Evolutionary conservation across 2,113 vertebrate genomes (phyloP).

Genomic region (Dermatemys mawii): DNA sequence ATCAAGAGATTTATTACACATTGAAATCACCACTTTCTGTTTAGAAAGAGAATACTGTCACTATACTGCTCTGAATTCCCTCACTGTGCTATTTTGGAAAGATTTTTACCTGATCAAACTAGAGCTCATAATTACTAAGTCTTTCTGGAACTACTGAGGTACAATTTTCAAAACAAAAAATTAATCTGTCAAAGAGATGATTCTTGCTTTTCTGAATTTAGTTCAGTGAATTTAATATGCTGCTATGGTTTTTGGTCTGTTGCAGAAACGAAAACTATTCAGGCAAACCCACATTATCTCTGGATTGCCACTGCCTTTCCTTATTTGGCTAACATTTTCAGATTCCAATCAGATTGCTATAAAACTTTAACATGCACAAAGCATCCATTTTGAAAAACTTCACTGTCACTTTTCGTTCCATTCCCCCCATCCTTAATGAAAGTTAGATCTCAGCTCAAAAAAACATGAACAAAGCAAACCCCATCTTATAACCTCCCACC

Average conservation of each 20-base stretch:
- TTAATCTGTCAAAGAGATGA: background rate
- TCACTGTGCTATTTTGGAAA: background rate
- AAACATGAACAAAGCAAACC: conserved; percentile 41
- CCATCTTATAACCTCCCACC: background rate
- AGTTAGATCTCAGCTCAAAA: background rate
- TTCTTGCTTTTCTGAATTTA: background rate
- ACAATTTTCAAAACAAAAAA: background rate
- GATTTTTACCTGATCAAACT: background rate
- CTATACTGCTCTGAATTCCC: background rate
- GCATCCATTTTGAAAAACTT: conserved; percentile 84
- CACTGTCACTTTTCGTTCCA: conserved; percentile 54
- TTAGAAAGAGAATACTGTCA: background rate
- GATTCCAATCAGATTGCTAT: conserved; percentile 86
- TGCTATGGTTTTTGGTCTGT: conserved; percentile 71
- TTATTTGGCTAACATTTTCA: conserved; percentile 88
- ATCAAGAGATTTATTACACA: background rate
- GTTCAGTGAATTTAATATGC: conserved; percentile 4
- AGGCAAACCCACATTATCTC: conserved; percentile 83
- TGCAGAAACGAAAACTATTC: conserved; percentile 66
- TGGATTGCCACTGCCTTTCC: conserved; percentile 85
- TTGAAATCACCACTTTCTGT: background rate
- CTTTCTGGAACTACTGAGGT: background rate
- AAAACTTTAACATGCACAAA: conserved; percentile 86
- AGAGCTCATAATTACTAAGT: background rate
- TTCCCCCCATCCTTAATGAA: conserved; percentile 22